Base-by-base conservation (phyloP, 2,113 vertebrate genomes). In the Aramus guarauna region DNA sequence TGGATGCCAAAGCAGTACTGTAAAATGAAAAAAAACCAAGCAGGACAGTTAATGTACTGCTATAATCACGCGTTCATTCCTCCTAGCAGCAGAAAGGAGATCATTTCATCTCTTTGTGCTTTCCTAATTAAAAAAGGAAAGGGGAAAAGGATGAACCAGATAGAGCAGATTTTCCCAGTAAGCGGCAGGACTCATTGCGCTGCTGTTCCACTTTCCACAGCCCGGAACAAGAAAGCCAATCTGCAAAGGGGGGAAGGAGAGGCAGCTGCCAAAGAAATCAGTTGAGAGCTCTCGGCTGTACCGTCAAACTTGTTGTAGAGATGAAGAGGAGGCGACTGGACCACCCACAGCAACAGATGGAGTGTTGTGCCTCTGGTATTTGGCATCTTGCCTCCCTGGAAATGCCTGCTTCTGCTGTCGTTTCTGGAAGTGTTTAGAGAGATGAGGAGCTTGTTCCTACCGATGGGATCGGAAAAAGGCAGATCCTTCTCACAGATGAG, bases 291-390 rank as follows among this genome's bases (percentile, higher is more conserved):
- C 91, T 48, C 30, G 58, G 68, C 92, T 93, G 80, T 34, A 59
- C 50, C 86, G 78, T 80, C 93, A 50, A 37, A 37, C 95, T 58
- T 3, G 53, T 18, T 22, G 90, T 32, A 15, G 94, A 90, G 94
- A 82, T 76, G 94, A 60, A 80, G 95, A 94, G 93, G 92, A 88
- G 94, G 92, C 67, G 86, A 67, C 79, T 5, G 82, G 96, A 76
- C 63, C 96, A 95, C 82, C 95, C 96, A 88, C 91, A 23, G 95
- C 91, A 85, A 5, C 88, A 90, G 96, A 90, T 76, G 94, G 95
- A 92, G 92, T 3, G 15, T 22, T 64, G 81, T 9, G 76, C 93
- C 87, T 68, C 94, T 84, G 95, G 92, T 11, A 69, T 67, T 69
- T 83, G 95, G 95, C 94, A 56, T 10, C 36, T 3, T 63, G 94